A percentile compares a stretch with the other conserved stretches of the same genome.
Evolutionary conservation across 2,797 vertebrate species (phyloP).

Genomic region (Phoxinus dragarum): DNA sequence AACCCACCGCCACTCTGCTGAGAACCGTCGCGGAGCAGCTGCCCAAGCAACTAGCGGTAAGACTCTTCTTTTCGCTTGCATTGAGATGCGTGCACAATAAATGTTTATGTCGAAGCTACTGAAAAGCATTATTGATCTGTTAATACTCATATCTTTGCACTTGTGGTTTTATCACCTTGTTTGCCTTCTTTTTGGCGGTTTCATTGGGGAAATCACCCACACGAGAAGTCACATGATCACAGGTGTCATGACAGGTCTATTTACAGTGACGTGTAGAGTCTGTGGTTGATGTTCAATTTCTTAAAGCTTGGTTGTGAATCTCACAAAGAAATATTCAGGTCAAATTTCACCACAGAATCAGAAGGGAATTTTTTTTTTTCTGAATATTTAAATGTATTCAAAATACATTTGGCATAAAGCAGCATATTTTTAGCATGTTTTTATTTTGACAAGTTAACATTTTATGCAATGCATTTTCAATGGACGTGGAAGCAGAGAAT

Average conservation of each 20-base stretch:
- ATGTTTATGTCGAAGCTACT: neutral
- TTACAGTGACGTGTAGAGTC: neutral
- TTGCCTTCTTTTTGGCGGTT: neutral
- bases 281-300: neutral
- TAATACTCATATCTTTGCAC: neutral
- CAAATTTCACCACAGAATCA: neutral
- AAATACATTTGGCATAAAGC: neutral
- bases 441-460: neutral
- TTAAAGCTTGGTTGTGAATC: neutral
- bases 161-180: neutral
- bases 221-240: neutral
- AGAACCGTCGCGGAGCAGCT: constrained; percentile 77
- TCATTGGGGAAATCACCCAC: neutral
- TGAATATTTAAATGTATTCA: neutral
- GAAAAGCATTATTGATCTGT: neutral
- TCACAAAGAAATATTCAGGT: neutral
- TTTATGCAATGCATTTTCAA: neutral
- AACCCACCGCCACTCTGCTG: constrained; percentile 79
- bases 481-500: no score
- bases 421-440: neutral
- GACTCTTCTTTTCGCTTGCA: constrained; percentile 10
- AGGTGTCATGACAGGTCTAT: neutral
- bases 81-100: neutral
- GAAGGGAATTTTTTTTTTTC: neutral
- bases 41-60: constrained; percentile 83